Base-by-base conservation (phyloP, 2,888 invertebrate genomes). In the Tuberolachnus salignus region DNA sequence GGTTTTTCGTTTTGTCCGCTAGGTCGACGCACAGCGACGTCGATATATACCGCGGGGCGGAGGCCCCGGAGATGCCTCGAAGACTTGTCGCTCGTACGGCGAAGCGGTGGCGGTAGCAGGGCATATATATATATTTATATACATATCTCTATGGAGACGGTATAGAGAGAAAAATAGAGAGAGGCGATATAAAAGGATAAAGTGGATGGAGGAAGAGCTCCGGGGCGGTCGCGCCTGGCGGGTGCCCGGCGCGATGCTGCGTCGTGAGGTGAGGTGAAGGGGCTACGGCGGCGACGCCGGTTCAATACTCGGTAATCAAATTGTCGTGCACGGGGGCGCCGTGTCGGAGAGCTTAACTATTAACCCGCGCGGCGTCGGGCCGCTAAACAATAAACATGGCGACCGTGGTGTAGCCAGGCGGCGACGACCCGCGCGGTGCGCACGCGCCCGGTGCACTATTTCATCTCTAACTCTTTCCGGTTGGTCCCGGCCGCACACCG, bases 241-340 rank as follows among this genome's bases (percentile, higher is more conserved):
- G 21, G 57, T 10, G 44, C 21, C 9, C 55, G 26, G 51, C 49
- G 26, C n/a, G 13, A 34, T 34, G 49, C n/a, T 23, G 16, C 10
- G 78, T 34, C 3, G 61, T n/a, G 42, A 3, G 23, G 57, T 13
- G 21, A 16, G 6, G 61, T 59, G 19, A n/a, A 53, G 63, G 34
- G n/a, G n/a, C n/a, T n/a, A n/a, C 73, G 34, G 46, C 42, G 23
- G 46, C 55, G 26, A 13, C 57, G 80, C 53, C 69, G 74, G 70
- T 78, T 81, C 81, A 81, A 81, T 78, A 78, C 81, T 75, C 78
- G 78, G 78, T 78, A 78, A 78, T 81, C 75, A 81, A 81, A 75
- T 81, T 81, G 75, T 78, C 81, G 64, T 69, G 80, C 74, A 64
- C 75, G 63, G 78, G 71, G 69, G 78, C 75, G 75, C 75, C 75